Conservation (phyloP, 2,113 vertebrate genomes). For the Notarius lentiginosus region DNA sequence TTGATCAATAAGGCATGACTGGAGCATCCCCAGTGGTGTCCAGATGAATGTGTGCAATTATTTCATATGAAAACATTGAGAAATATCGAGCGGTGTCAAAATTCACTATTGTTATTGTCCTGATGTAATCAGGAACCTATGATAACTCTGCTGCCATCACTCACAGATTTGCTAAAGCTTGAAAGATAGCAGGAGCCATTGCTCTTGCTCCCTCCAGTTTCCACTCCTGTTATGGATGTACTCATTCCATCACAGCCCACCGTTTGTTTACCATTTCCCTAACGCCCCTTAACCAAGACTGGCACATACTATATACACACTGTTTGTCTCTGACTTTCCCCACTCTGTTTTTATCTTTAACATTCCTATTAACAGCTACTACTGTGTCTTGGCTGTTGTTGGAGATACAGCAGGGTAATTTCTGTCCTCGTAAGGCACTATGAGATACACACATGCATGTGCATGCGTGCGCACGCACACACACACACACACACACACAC, state of each 20-base stretch:
- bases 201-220: constrained; percentile 29
- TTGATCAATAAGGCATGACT: neutral
- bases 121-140: neutral
- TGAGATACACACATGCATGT: neutral
- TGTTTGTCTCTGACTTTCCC: constrained; percentile 14
- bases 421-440: constrained; percentile 46
- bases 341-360: constrained; percentile 9
- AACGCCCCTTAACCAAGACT: constrained; percentile 34
- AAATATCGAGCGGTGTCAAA: constrained; percentile 7
- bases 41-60: neutral
- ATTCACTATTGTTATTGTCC: neutral
- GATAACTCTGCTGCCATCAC: neutral
- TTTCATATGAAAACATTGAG: neutral
- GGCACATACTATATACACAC: constrained; percentile 28
- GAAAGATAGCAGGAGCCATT: constrained; percentile 33
- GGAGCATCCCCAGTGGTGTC: neutral
- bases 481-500: neutral
- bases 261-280: constrained; percentile 35
- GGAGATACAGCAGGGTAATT: constrained; percentile 31
- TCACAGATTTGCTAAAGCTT: constrained; percentile 12
- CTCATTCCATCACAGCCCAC: constrained; percentile 34
- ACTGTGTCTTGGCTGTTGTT: constrained; percentile 51
- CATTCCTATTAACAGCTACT: constrained; percentile 8
- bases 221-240: constrained; percentile 45
- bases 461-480: neutral